Evolutionary conservation across 2,888 invertebrate genomes (phyloP), one percentile per base, ranked within the genome.

Genomic region (Odiellus spinosus): DNA sequence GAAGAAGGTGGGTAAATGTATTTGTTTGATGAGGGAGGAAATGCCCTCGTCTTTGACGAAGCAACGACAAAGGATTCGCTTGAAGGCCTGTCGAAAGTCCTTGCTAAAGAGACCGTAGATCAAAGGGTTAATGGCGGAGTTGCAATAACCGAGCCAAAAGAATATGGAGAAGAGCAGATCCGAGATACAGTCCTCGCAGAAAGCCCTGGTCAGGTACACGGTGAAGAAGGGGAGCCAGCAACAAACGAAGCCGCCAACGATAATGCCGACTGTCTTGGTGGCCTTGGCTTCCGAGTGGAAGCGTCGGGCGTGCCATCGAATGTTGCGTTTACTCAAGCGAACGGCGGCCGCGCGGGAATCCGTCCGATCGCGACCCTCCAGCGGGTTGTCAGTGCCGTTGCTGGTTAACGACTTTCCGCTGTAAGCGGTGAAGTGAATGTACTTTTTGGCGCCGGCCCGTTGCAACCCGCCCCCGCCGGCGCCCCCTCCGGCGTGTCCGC

Each of bases 161-260:
- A 58, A 57, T 44, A 58, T 50, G 39, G 51, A 40, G 20, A 63
- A 60, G 36, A 65, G 56, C 14, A 62, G 59, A 48, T 63, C 62
- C 53, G 82, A 78, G 35, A 90, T 85, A 66, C 88, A 88, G 51
- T 80, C 75, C 12, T 52, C 49, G 63, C 85, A 87, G 64, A 86
- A 91, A 0, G 88, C 90, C 11, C 86, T 74, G 46, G 90, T 76
- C 42, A 91, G 75, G 66, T 93, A 93, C 70, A 90, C 84, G 40
- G 88, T 87, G 71, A 95, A 91, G 72, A 95, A 95, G 0, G 93
- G 93, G 47, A 90, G 73, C 95, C 95, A 96, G 67, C 95, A 96
- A 61, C 84, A 76, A 47, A 93, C 88, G 69, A 96, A 96, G 40
- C 90, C 85, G 1, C 95, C 95, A 3, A 96, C 93, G 54, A 96